Evolutionary conservation across 2,888 invertebrate genomes (phyloP).

Genomic region (Mythimna impura): DNA sequence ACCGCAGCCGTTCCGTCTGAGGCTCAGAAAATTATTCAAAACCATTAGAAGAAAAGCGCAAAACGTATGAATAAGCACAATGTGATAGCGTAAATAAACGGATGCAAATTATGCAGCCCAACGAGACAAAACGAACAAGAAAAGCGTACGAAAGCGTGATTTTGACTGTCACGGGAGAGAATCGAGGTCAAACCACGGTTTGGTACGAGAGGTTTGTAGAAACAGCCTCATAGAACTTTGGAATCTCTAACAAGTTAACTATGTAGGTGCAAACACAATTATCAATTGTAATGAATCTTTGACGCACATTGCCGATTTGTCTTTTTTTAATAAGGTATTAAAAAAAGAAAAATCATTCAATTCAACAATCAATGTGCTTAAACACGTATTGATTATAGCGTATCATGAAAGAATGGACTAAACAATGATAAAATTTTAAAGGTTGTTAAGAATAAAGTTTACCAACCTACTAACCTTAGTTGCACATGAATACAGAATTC

Average conservation of each 20-base stretch:
- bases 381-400: constrained; percentile 14
- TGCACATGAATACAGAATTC: constrained; percentile 29
- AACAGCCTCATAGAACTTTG: not conserved
- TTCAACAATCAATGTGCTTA: not conserved
- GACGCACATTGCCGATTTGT: not conserved
- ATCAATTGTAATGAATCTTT: constrained; percentile 23
- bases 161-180: constrained; percentile 58
- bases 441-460: constrained; percentile 6
- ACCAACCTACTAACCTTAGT: constrained; percentile 37
- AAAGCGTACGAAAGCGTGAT: constrained; percentile 74
- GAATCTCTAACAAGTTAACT: constrained; percentile 1
- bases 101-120: constrained; percentile 76
- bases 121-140: constrained; percentile 75
- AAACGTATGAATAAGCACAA: constrained; percentile 76
- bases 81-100: constrained; percentile 84
- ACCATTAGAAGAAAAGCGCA: constrained; percentile 67
- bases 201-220: constrained; percentile 16
- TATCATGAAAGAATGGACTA: not conserved
- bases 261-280: not conserved
- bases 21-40: constrained; percentile 44
- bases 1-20: constrained; percentile 24
- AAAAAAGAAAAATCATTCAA: no score
- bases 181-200: constrained; percentile 55
- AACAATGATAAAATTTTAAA: constrained; percentile 13
- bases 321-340: no score